A percentile compares a stretch with the other conserved stretches of the same genome.
These are phyloP conservation scores for Sphaerodactylus townsendi DNA, from an alignment of 2,113 vertebrate genomes.

Conservation along the genomic window DNA sequence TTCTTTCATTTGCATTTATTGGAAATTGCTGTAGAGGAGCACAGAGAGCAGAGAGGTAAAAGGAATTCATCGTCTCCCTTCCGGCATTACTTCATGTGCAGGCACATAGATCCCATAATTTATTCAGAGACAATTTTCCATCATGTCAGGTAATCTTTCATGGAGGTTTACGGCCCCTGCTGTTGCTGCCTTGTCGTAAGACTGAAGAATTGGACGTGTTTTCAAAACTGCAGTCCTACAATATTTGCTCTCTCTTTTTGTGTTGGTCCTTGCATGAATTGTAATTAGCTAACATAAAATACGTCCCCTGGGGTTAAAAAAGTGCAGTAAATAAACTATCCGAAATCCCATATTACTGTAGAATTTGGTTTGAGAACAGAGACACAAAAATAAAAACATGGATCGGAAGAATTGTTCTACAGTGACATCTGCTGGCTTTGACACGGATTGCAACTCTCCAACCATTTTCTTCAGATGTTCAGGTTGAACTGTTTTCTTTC, in stretches of 20 bases:
- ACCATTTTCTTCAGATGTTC: background rate
- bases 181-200: background rate
- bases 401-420: constrained; percentile 18
- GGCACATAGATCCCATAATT: background rate
- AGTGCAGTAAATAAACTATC: background rate
- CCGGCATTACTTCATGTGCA: constrained; percentile 4
- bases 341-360: constrained; percentile 16
- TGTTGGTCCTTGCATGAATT: background rate
- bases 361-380: background rate
- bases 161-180: background rate
- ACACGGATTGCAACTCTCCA: background rate
- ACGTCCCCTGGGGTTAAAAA: background rate
- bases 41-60: background rate
- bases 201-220: background rate
- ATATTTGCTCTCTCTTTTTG: background rate
- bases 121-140: background rate
- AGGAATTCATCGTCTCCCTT: background rate
- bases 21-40: background rate
- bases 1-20: background rate
- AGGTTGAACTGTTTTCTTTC: too few species aligned
- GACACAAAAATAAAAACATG: accelerated
- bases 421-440: constrained; percentile 56
- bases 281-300: background rate
- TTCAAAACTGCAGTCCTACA: background rate
- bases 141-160: constrained; percentile 9